Evolutionary conservation across 2,113 vertebrate genomes (phyloP), one percentile per base, ranked within the genome.

Genomic region (Cardinalis cardinalis): DNA sequence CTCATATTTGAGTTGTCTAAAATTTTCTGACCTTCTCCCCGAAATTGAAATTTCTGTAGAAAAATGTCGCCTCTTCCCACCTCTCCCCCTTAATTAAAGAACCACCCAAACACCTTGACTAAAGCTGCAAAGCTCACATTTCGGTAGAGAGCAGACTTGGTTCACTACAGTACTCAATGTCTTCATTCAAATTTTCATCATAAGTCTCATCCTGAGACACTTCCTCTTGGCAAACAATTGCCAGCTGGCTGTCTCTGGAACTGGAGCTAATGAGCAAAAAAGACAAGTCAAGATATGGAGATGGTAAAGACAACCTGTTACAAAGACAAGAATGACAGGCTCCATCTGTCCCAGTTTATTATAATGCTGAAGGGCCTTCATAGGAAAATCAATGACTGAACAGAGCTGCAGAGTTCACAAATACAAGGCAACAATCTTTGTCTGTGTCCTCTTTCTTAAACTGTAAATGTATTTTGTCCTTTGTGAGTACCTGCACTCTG

Each of bases 181-280:
- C 98, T 86, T 99, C 98, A 16, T 71, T 94, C 89, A 97, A 96
- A 93, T 97, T 98, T 96, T 98, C 97, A 31, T 98, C 98, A 23
- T 98, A 99, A 69, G 97, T 98, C 97, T 99, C 98, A 41, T 98
- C 98, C 38, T 97, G 98, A 52, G 98, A 98, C 32, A 95, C 97
- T 92, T 99, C 98, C 92, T 99, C 98, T 84, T 97, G 97, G 71
- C 97, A 98, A 96, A 98, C 98, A 96, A 99, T 98, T 48, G 99
- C 98, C 95, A 98, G 97, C 78, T 95, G 98, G 97, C 98, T 99
- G 96, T 99, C 99, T 92, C 97, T 98, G 78, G 99, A 99, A 95
- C 98, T 98, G 94, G 98, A 99, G 96, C 99, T 99, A 96, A 95
- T 91, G 65, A 95, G 87, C 87, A 93, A 95, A 95, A 95, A 82